Conservation (phyloP, 64 coral and sea anemone species). For the Dendronephthya gigantea region DNA sequence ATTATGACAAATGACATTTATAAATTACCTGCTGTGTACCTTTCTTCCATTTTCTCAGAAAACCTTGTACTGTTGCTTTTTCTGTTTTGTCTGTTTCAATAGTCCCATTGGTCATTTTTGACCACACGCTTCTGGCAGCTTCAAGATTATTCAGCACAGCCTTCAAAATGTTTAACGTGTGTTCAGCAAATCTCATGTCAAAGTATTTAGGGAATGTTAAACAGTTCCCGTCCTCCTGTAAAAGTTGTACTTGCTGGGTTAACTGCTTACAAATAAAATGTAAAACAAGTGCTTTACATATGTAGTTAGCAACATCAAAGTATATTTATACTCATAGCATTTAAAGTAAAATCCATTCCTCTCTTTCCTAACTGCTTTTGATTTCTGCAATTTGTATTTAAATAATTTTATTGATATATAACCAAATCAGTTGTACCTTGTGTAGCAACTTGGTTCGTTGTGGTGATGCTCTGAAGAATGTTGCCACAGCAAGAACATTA, state of each 20-base stretch:
- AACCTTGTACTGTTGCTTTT: constrained; percentile 2
- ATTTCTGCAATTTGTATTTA: neutral
- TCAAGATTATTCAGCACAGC: constrained; percentile 6
- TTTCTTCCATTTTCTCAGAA: neutral
- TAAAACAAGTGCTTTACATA: neutral
- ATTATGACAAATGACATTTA: neutral
- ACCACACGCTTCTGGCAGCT: neutral
- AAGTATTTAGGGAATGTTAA: neutral
- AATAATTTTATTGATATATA: neutral
- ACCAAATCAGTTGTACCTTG: neutral
- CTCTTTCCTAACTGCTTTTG: neutral
- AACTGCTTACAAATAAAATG: constrained; percentile 4
- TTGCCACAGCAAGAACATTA: neutral
- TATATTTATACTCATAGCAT: neutral
- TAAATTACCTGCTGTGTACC: neutral
- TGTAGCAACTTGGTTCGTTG: neutral
- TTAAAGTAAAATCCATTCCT: neutral
- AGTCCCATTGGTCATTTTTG: neutral
- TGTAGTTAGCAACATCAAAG: neutral
- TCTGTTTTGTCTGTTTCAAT: neutral
- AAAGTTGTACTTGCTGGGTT: neutral
- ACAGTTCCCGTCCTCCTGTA: neutral
- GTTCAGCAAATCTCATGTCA: neutral
- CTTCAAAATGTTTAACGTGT: neutral
- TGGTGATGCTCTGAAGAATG: neutral